A percentile compares a stretch with the other conserved stretches of the same genome.
phyloP scores from a whole-genome alignment of 1,140 invertebrate genomes.

The Philotrypesis tridentata region DNA sequence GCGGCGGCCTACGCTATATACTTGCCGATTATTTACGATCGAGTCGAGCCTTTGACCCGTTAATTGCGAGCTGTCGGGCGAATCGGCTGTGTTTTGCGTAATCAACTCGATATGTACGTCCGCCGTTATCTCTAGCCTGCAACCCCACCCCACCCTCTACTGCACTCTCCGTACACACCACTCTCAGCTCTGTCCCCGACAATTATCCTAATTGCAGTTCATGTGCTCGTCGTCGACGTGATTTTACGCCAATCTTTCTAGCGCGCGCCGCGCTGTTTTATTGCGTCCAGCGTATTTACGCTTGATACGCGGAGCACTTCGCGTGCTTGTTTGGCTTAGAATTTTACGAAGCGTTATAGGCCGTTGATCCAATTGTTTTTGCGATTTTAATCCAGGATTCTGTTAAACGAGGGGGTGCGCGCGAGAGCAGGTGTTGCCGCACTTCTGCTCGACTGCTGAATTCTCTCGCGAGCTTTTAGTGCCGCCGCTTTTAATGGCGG shows the following conservation, averaged over 20 bases:
- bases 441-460: not conserved
- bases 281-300: too few relatives aligned
- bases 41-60: not conserved
- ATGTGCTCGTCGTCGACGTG: not conserved
- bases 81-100: not conserved
- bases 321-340: not conserved
- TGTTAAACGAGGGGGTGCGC: not conserved
- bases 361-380: not conserved
- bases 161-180: too few relatives aligned
- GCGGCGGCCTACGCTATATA: not conserved
- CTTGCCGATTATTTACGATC: not conserved
- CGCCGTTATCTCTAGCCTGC: too few relatives aligned
- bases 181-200: not conserved
- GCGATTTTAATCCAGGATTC: not conserved
- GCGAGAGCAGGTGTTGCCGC: not conserved
- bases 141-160: too few relatives aligned
- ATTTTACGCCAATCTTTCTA: not conserved
- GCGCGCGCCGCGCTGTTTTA: not conserved
- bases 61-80: not conserved
- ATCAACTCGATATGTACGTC: not conserved
- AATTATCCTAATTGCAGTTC: slow-evolving; percentile 15
- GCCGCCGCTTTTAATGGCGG: not conserved
- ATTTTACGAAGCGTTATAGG: not conserved
- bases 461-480: not conserved
- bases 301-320: too few relatives aligned